These are phyloP conservation scores for Hormaphis cornu DNA, from an alignment of 1,140 invertebrate genomes.

Conservation along the genomic window DNA sequence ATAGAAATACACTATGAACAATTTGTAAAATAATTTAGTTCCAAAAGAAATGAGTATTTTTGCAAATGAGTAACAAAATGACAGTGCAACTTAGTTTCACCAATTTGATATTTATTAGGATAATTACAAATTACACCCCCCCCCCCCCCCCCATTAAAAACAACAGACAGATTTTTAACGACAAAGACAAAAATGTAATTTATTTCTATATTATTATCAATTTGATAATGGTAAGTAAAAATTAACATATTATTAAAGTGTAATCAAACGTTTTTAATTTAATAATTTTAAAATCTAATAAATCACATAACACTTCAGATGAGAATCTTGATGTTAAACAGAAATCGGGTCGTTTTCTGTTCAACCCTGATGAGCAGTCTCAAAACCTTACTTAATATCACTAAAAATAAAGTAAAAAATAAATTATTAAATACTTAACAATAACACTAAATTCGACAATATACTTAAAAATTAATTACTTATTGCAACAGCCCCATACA, in stretches of 20 bases:
- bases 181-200: slow-evolving; percentile 6
- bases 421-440: background rate
- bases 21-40: too few species aligned
- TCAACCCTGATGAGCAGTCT: background rate
- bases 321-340: background rate
- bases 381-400: slow-evolving; percentile 8
- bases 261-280: slow-evolving; percentile 5
- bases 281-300: slow-evolving; percentile 18
- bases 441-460: background rate
- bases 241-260: slow-evolving; percentile 2
- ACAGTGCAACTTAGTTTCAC: too few species aligned
- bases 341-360: background rate
- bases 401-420: background rate
- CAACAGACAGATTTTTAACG: background rate
- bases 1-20: too few species aligned
- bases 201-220: slow-evolving; percentile 23
- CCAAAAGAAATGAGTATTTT: too few species aligned
- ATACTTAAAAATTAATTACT: background rate
- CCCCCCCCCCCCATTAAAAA: too few species aligned
- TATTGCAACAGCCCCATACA: slow-evolving; percentile 19
- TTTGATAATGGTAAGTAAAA: background rate
- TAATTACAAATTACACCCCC: too few species aligned
- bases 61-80: too few species aligned
- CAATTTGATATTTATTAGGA: too few species aligned
- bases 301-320: slow-evolving; percentile 31